Evolutionary conservation across 2,113 vertebrate genomes (phyloP).

Genomic region (Gnathonemus longibarbis): DNA sequence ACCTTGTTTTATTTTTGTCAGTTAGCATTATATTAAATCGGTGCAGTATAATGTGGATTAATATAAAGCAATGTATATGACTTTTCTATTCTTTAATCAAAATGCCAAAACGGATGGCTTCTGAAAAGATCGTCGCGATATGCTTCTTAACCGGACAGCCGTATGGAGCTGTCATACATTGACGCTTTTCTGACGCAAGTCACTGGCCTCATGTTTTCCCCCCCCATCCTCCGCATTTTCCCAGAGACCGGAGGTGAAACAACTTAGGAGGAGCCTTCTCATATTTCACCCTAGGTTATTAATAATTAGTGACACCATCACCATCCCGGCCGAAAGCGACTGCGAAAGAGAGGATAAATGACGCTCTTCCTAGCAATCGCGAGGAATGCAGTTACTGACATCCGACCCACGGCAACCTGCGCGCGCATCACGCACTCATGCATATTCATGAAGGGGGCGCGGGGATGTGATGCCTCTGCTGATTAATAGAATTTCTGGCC

Average conservation of each 20-base stretch:
- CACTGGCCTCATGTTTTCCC: slow-evolving; percentile 43
- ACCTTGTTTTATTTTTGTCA: background rate
- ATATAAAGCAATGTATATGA: background rate
- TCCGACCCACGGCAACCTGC: background rate
- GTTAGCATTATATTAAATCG: background rate
- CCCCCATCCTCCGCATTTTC: slow-evolving; percentile 31
- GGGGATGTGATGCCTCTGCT: background rate
- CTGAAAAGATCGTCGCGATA: background rate
- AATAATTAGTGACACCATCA: slow-evolving; percentile 21
- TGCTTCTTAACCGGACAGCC: slow-evolving; percentile 30
- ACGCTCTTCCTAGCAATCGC: background rate
- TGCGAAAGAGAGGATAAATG: background rate
- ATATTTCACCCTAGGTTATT: slow-evolving; percentile 21
- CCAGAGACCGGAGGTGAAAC: slow-evolving; percentile 17
- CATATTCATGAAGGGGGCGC: slow-evolving; percentile 14
- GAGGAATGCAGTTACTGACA: slow-evolving; percentile 6
- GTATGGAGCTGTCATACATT: slow-evolving; percentile 30
- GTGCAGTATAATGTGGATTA: background rate
- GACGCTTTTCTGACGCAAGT: slow-evolving; percentile 52
- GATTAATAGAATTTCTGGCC: slow-evolving; percentile 7
- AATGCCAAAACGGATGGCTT: background rate
- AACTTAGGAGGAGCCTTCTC: slow-evolving; percentile 8
- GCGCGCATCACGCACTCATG: background rate
- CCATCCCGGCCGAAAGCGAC: background rate
- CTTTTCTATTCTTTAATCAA: background rate